Evolutionary conservation across 2,113 vertebrate genomes (phyloP).

Genomic region (Sander vitreus): DNA sequence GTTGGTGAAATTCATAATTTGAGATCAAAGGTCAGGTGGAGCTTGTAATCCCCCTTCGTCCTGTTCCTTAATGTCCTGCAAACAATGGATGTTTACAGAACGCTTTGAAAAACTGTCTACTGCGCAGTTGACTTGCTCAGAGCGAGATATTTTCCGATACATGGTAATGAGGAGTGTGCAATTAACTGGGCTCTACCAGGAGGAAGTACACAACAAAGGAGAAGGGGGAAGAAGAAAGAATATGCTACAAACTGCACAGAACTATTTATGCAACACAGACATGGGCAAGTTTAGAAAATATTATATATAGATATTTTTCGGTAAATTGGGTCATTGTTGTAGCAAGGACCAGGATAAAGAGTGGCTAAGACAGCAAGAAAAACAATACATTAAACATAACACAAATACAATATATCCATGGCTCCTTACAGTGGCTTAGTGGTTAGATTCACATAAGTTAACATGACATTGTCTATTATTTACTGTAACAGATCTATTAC

Average conservation of each 20-base stretch:
- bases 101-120: slow-evolving; percentile 53
- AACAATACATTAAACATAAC: slow-evolving; percentile 19
- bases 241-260: slow-evolving; percentile 39
- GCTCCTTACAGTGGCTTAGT: neutral
- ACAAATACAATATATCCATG: neutral
- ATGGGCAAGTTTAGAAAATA: neutral
- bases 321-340: slow-evolving; percentile 43
- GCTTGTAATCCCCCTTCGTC: neutral
- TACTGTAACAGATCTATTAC: neutral
- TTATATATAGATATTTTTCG: slow-evolving; percentile 11
- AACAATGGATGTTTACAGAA: slow-evolving; percentile 46
- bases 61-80: neutral
- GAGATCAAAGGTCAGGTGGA: slow-evolving; percentile 55
- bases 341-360: neutral
- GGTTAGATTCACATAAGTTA: slow-evolving; percentile 1
- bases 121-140: slow-evolving; percentile 53
- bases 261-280: slow-evolving; percentile 39
- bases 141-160: slow-evolving; percentile 60
- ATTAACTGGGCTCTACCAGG: slow-evolving; percentile 66
- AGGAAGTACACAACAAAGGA: slow-evolving; percentile 58
- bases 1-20: slow-evolving; percentile 59
- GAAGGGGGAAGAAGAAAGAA: neutral
- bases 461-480: neutral
- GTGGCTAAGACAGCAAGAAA: neutral
- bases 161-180: slow-evolving; percentile 74